Evolutionary conservation across 2,888 invertebrate genomes (phyloP), one percentile per base, ranked within the genome.

Genomic region (Cinara cedri): DNA sequence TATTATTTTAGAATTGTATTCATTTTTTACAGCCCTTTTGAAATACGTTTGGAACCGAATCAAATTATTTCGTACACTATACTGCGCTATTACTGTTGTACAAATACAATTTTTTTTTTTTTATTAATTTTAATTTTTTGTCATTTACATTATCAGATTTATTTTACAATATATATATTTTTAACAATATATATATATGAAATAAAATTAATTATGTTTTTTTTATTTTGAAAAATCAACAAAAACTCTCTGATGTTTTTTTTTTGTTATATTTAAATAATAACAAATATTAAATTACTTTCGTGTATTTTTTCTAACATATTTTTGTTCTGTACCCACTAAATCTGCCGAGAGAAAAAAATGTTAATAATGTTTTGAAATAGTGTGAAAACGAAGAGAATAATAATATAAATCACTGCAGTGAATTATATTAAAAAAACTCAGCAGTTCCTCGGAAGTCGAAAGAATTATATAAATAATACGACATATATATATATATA

Each of bases 341-440:
- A 49, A 9, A 24, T 16, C 42, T 42, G 54, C 55, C 21, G 16
- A 16, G 42, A 21, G 24, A 44, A 34, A n/a, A n/a, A 46, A 57
- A 24, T 24, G 57, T 24, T 46, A 24, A 54, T 24, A 44, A 49
- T 19, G 62, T 51, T 21, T n/a, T 19, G 51, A 51, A 60, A 72
- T 60, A 26, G 0, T 11, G 55, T 60, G 2, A 62, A 62, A 62
- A 63, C 34, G 9, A 72, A 16, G 72, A 34, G 62, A 51, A 49
- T 49, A 62, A 72, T 49, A 62, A 72, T 72, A 34, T 19, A 34
- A 72, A 51, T 34, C 62, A 9, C 49, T 1, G 62, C 16, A 16
- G n/a, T 10, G 46, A 46, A 46, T 46, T 10, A 46, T 13, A 46
- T 8, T 46, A 13, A 10, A 46, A 46, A 10, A 34, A 54, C 1